A percentile compares a stretch with the other conserved stretches of the same genome.
phyloP scores from a whole-genome alignment of 2,113 vertebrate species.

The Oryctolagus cuniculus region mOryCun1.1 NC_091444.1:1662001-1662500 shows the following conservation, averaged over 20 bases:
- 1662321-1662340: too few relatives aligned
- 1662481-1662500: not conserved
- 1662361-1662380: not conserved
- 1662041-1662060: too few relatives aligned
- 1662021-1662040: too few relatives aligned
- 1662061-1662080: too few relatives aligned
- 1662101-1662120: too few relatives aligned
- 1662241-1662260: not conserved
- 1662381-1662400: conserved; percentile 18
- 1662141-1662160: not conserved
- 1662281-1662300: not conserved
- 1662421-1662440: not conserved
- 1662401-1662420: not conserved
- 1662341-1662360: too few relatives aligned
- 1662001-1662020: too few relatives aligned
- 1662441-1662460: not conserved
- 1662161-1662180: not conserved
- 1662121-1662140: too few relatives aligned
- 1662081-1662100: too few relatives aligned
- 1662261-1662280: not conserved
- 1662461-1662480: not conserved
- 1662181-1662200: not conserved
- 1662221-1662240: not conserved
- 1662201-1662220: not conserved
- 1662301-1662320: too few relatives aligned